Evolutionary conservation across 1,140 invertebrate species (phyloP).

Genomic region (Apocrypta bakeri): DNA sequence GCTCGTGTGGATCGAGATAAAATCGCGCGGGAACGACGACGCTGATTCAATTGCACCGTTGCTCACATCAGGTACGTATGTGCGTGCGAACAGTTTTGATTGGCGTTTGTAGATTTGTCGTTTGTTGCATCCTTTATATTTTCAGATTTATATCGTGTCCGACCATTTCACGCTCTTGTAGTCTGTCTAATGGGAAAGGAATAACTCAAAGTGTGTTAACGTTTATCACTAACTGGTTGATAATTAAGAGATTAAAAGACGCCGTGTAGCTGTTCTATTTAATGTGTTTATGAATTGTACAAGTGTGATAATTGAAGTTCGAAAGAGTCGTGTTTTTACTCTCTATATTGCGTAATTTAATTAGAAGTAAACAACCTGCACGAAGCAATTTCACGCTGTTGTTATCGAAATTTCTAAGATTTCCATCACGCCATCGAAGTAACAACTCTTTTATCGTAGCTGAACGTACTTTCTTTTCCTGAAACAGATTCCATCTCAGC

Average conservation of each 20-base stretch:
- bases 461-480: not conserved
- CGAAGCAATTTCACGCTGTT: not conserved
- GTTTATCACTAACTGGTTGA: not conserved
- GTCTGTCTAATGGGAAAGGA: not conserved
- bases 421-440: no score
- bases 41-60: not conserved
- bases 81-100: not conserved
- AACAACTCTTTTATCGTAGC: not conserved
- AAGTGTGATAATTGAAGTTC: no score
- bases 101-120: not conserved
- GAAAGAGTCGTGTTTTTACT: no score
- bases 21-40: constrained; percentile 13
- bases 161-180: not conserved
- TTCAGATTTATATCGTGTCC: not conserved
- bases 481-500: not conserved
- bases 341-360: not conserved
- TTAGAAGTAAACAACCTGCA: not conserved
- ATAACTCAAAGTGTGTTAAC: not conserved
- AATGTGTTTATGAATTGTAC: not conserved
- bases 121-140: not conserved
- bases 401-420: not conserved
- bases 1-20: constrained; percentile 8
- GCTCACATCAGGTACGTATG: not conserved
- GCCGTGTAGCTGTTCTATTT: not conserved
- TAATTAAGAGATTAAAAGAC: not conserved